Base-by-base conservation (phyloP, 92 coral and sea anemone genomes). In the Umimayanthus chanpuru region DNA sequence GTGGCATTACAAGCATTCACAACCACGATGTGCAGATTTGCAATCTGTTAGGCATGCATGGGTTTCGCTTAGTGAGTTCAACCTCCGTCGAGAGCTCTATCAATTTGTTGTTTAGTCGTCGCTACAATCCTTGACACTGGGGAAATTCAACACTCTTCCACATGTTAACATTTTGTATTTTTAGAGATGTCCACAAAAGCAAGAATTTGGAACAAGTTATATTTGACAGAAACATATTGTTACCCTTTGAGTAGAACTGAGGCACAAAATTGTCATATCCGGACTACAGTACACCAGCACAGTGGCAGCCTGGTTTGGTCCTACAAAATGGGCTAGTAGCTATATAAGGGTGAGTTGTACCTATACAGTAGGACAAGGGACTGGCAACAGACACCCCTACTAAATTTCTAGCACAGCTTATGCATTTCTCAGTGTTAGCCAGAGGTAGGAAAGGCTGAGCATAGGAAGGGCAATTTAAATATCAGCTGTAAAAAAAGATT, bases 21-120 rank as follows among this genome's bases (percentile, higher is more conserved):
- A 83, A 83, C 39, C 87, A 83, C 41, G 87, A 83, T 28, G 87
- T 83, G 47, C 87, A 83, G 77, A 83, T 83, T 44, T 83, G 87
- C 64, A 83, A 83, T 38, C 64, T 83, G 67, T 23, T 83, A 18
- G 87, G 87, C 5, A 83, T 83, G 44, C 87, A 83, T 83, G 87
- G 87, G 21, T 83, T 83, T 83, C 87, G 87, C 41, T 44, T 83
- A 72, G 87, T 83, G 16, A 67, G 87, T 30, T 83, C 87, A 32
- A 83, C 66, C 23, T 41, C 87, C 26, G n/a, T 49, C 4, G 77
- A 83, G 44, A 72, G 74, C 39, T 83, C 87, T 26, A 49, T 67
- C n/a, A 71, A 49, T 83, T 71, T 83, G 44, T 71, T 83, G 40
- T 83, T 83, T 70, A 83, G 87, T 36, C 87, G 87, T 26, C 78